phyloP scores from a whole-genome alignment of 2,113 vertebrate genomes.

The Pollachius pollachius region DNA sequence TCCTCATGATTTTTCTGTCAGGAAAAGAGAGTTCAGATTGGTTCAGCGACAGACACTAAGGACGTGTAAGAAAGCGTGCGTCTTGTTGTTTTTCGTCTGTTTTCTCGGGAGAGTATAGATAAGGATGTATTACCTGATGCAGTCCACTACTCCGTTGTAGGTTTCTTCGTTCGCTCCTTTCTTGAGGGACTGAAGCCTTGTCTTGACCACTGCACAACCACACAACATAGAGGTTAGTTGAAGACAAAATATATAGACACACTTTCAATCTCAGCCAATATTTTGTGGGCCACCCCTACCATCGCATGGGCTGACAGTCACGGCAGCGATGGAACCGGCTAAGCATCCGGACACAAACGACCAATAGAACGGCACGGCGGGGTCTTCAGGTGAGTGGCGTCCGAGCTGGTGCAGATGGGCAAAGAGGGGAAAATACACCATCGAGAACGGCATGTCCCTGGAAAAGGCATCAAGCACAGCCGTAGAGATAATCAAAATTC shows the following conservation, averaged over 20 bases:
- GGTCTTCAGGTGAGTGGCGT: slow-evolving; percentile 51
- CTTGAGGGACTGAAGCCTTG: slow-evolving; percentile 78
- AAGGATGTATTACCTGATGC: slow-evolving; percentile 66
- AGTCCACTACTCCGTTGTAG: slow-evolving; percentile 78
- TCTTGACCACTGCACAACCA: slow-evolving; percentile 75
- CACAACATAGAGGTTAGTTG: not conserved
- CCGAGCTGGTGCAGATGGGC: slow-evolving; percentile 79
- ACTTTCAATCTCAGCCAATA: too few species aligned
- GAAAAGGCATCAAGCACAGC: not conserved
- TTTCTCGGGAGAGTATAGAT: not conserved
- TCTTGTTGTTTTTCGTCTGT: not conserved
- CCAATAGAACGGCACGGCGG: slow-evolving; percentile 76
- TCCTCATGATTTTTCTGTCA: slow-evolving; percentile 76
- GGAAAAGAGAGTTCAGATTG: not conserved
- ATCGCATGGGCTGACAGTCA: slow-evolving; percentile 80
- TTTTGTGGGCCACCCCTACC: slow-evolving; percentile 55
- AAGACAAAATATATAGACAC: too few species aligned
- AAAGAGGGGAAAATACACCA: slow-evolving; percentile 82
- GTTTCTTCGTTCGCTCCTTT: slow-evolving; percentile 79
- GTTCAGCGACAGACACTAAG: not conserved
- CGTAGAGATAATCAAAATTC: not conserved
- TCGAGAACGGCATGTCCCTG: slow-evolving; percentile 82
- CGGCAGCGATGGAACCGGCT: slow-evolving; percentile 70
- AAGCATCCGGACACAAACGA: slow-evolving; percentile 77
- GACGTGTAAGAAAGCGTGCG: not conserved